These are phyloP conservation scores for Crotalus viridis DNA, from an alignment of 2,113 vertebrate genomes.

Conservation along the genomic window DNA sequence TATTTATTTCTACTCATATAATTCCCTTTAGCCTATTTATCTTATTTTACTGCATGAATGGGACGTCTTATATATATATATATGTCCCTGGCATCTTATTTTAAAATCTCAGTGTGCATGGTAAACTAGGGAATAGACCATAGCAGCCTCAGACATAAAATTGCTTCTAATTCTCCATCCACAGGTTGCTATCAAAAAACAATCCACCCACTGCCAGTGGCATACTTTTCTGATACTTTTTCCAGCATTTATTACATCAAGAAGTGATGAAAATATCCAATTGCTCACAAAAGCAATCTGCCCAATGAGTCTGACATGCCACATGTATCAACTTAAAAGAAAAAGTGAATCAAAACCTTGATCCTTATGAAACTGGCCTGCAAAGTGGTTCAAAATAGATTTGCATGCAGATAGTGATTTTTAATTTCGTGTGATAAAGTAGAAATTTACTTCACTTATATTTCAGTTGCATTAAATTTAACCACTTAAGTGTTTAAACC, in stretches of 20 bases:
- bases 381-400: slow-evolving; percentile 58
- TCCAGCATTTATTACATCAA: not conserved
- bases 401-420: slow-evolving; percentile 17
- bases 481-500: slow-evolving; percentile 23
- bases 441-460: not conserved
- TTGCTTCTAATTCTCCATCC: not conserved
- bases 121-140: not conserved
- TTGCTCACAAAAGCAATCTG: not conserved
- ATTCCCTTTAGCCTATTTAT: not conserved
- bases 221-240: not conserved
- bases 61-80: not conserved
- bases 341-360: not conserved
- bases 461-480: not conserved
- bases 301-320: not conserved
- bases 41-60: not conserved
- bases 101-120: not conserved
- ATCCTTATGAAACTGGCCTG: not conserved
- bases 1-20: not conserved
- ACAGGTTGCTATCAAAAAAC: not conserved
- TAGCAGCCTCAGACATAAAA: not conserved
- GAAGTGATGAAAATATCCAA: not conserved
- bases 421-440: slow-evolving; percentile 25
- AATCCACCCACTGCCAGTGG: not conserved
- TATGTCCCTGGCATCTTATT: not conserved
- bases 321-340: not conserved